Base-by-base conservation (phyloP, 2,113 vertebrate species). In the Urocynchramus pylzowi region DNA sequence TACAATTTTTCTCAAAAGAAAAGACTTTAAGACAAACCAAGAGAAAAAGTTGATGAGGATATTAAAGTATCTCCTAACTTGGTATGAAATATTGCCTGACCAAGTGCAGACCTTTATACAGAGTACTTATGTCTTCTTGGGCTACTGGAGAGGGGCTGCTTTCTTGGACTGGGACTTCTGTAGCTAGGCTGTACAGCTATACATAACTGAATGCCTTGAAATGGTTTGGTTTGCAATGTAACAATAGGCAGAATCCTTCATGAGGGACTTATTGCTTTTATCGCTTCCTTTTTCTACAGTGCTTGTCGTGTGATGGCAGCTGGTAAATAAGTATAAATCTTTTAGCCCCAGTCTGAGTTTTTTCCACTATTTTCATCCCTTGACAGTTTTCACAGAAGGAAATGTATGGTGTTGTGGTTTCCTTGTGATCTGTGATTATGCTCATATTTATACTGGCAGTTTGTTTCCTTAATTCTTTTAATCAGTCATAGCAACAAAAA, bases 401-500 rank as follows among this genome's bases (percentile, higher is more conserved):
- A 95, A 78, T 35, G 39, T 50, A 76, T 19, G 84, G 35, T 82
- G 20, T 52, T 92, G 60, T 69, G 7, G 20, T 93, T 97, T 49
- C 67, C 63, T 89, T 96, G 63, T 84, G 70, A 89, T 63, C 47
- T 70, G 68, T 90, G 87, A 41, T 95, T 94, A 85, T 60, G 82
- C 71, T 93, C 67, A 33, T 95, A 89, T 96, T 97, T 97, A 56
- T 90, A 92, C 64, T 97, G 47, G 64, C 42, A 71, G 13, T 90
- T 82, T 56, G 30, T 90, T 95, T 93, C 98, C 97, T 98, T 97
- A 98, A 99, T 98, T 95, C 42, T 59, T 84, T 33, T 93, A 81
- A 97, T 96, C 97, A 99, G 99, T 99, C 97, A 99, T 99, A 85
- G 99, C 99, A 85, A 98, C 99, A 16, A 99, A 99, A 97, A 98